Evolutionary conservation across 2,113 vertebrate genomes (phyloP).

Genomic region (Sturnus vulgaris): DNA sequence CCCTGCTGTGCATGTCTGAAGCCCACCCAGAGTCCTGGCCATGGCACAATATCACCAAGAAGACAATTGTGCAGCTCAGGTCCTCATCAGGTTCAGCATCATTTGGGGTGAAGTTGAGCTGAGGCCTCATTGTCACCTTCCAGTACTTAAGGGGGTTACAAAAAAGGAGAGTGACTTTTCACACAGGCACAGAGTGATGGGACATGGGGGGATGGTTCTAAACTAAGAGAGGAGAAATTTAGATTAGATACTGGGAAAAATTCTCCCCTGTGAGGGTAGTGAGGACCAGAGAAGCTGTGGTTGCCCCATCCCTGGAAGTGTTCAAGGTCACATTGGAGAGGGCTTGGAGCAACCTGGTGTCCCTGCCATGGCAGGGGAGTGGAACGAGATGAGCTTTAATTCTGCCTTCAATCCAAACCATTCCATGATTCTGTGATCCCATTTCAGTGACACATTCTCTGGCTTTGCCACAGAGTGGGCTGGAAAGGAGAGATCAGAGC

Average conservation of each 20-base stretch:
- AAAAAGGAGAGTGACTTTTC: background rate
- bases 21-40: background rate
- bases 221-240: background rate
- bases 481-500: background rate
- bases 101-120: background rate
- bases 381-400: background rate
- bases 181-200: too few relatives aligned
- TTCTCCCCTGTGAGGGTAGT: background rate
- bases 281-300: background rate
- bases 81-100: background rate
- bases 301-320: background rate
- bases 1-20: background rate
- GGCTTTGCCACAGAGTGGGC: background rate
- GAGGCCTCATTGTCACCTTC: background rate
- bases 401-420: background rate
- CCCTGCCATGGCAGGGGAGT: background rate
- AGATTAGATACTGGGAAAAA: background rate
- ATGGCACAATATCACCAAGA: fast-evolving
- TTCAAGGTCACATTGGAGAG: background rate
- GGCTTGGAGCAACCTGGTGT: background rate
- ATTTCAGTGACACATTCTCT: background rate
- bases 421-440: background rate
- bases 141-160: background rate
- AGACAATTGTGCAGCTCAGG: background rate
- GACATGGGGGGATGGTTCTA: background rate